phyloP scores from a whole-genome alignment of 2,113 vertebrate genomes.

The Stercorarius parasiticus region DNA sequence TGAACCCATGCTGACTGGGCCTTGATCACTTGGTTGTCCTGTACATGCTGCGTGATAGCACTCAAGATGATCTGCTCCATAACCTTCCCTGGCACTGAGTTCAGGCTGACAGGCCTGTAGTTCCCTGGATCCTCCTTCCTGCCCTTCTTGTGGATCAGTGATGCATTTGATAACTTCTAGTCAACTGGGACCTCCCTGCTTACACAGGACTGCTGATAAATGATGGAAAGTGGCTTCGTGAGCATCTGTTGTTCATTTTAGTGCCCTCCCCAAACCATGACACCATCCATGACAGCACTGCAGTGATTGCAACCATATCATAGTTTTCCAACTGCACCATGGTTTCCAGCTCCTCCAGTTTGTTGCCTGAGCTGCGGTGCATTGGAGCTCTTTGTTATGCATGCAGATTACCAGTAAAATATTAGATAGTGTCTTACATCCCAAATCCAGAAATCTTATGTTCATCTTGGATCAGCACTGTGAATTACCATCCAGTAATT shows the following conservation, averaged over 20 bases:
- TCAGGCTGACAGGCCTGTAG: background rate
- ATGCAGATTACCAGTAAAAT: background rate
- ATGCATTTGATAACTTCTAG: background rate
- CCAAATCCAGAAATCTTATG: background rate
- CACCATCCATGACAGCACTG: background rate
- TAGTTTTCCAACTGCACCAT: background rate
- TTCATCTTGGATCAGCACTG: background rate
- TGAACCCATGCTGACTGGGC: background rate
- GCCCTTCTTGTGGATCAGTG: background rate
- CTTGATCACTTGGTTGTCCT: background rate
- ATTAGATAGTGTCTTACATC: background rate
- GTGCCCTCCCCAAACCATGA: background rate
- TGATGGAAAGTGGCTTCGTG: background rate
- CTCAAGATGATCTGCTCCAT: background rate
- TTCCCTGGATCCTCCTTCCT: rapidly evolving
- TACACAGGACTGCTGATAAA: background rate
- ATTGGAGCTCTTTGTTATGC: background rate
- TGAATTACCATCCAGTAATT: background rate
- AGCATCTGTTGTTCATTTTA: background rate
- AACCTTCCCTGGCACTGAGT: rapidly evolving
- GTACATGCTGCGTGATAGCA: rapidly evolving
- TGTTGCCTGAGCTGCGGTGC: background rate
- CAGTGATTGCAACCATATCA: background rate
- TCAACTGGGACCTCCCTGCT: rapidly evolving
- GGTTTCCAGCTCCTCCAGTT: background rate